A percentile compares a stretch with the other conserved stretches of the same genome.
Conservation (phyloP, 2,888 invertebrate genomes). For the Maniola hyperantus region DNA sequence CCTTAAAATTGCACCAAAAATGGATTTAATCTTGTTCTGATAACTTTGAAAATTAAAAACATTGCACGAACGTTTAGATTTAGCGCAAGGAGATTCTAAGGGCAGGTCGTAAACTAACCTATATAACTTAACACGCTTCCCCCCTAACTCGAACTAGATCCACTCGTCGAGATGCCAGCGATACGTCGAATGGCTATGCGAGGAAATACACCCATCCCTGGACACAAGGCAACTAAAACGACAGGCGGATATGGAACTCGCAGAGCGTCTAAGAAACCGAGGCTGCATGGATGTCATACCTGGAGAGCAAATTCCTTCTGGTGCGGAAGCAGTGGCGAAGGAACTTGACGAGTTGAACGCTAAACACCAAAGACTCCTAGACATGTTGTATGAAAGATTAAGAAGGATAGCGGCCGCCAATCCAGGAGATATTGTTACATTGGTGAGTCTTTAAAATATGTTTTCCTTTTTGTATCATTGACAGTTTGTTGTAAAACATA, state of each 20-base stretch:
- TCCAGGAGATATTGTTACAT: conserved; percentile 88
- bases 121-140: conserved; percentile 76
- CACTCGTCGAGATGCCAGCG: conserved; percentile 93
- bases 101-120: conserved; percentile 55
- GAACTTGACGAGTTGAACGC: conserved; percentile 92
- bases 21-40: background rate
- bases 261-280: conserved; percentile 64
- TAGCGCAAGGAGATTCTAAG: conserved; percentile 32
- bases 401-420: conserved; percentile 86
- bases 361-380: conserved; percentile 88
- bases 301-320: conserved; percentile 63
- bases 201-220: conserved; percentile 91
- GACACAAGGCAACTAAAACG: conserved; percentile 81
- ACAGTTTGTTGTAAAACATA: conserved; percentile 10
- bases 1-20: conserved; percentile 25
- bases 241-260: conserved; percentile 68
- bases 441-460: conserved; percentile 86
- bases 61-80: background rate
- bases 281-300: conserved; percentile 50
- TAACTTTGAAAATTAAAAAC: background rate
- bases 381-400: conserved; percentile 86
- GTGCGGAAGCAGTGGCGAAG: conserved; percentile 89
- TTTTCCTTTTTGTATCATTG: conserved; percentile 23
- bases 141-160: conserved; percentile 87
- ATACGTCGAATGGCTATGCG: conserved; percentile 91